Evolutionary conservation across 2,113 vertebrate species (phyloP).

Genomic region (Labrus mixtus): DNA sequence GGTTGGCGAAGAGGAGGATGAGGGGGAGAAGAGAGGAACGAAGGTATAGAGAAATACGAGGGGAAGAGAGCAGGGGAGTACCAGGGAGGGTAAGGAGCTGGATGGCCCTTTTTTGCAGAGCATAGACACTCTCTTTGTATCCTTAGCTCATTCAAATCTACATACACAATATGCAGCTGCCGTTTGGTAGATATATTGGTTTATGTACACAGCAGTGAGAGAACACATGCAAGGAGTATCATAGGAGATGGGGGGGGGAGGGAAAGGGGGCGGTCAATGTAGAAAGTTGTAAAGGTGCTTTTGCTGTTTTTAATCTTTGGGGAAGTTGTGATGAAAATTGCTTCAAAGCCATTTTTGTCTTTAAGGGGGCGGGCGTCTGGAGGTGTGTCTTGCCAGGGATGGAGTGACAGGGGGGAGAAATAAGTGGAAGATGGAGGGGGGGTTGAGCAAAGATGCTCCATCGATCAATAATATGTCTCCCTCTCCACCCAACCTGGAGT

Average conservation of each 20-base stretch:
- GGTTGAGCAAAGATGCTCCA: conserved; percentile 73
- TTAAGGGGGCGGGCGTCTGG: conserved; percentile 63
- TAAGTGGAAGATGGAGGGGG: conserved; percentile 77
- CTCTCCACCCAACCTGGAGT: conserved; percentile 88
- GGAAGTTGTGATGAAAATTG: conserved; percentile 83
- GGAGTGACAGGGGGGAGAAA: conserved; percentile 68
- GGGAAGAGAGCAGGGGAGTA: conserved; percentile 13
- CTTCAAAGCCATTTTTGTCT: conserved; percentile 81
- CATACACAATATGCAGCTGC: conserved; percentile 86
- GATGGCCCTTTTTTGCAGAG: conserved; percentile 78
- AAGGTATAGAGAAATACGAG: conserved; percentile 52
- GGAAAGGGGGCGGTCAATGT: conserved; percentile 63
- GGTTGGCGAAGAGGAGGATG: conserved; percentile 40
- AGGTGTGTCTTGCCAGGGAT: conserved; percentile 72
- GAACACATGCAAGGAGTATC: conserved; percentile 86
- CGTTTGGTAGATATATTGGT: conserved; percentile 84
- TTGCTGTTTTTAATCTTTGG: conserved; percentile 82
- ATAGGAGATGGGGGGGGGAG: conserved; percentile 72
- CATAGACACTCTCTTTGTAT: conserved; percentile 75
- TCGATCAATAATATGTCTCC: conserved; percentile 90
- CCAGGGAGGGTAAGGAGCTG: conserved; percentile 61
- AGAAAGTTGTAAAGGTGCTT: conserved; percentile 81
- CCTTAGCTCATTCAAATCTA: conserved; percentile 83
- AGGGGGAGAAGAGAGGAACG: conserved; percentile 18
- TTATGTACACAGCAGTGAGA: conserved; percentile 86